phyloP scores from a whole-genome alignment of 37 sponge, comb jelly and placozoan species.

The Beroe forskalii region DNA sequence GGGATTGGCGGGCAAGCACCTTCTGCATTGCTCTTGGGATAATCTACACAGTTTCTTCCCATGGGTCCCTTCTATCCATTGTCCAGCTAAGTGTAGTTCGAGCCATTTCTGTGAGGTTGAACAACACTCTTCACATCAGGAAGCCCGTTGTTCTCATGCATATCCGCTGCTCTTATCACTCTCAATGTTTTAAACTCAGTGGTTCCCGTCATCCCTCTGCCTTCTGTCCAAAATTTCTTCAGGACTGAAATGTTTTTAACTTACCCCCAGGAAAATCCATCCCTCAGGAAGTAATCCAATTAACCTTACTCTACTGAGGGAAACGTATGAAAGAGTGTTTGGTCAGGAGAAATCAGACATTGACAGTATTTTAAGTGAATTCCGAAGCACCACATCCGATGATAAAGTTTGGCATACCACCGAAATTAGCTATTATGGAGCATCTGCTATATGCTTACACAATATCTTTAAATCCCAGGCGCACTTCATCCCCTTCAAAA shows the following conservation, averaged over 20 bases:
- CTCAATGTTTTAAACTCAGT: not conserved
- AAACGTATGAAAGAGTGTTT: too few species aligned
- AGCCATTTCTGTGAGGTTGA: not conserved
- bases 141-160: not conserved
- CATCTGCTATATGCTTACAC: too few species aligned
- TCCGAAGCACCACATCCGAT: too few species aligned
- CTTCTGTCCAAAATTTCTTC: not conserved
- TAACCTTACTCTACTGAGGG: too few species aligned
- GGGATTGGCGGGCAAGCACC: not conserved
- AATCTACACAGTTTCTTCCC: not conserved
- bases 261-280: not conserved
- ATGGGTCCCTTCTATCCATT: not conserved
- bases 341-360: too few species aligned
- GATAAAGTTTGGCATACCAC: too few species aligned
- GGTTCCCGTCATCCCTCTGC: not conserved
- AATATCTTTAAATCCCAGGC: too few species aligned
- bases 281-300: too few species aligned
- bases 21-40: not conserved
- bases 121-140: not conserved
- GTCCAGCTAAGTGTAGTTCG: not conserved
- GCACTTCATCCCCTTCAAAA: too few species aligned
- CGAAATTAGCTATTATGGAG: too few species aligned
- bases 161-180: not conserved
- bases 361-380: too few species aligned
- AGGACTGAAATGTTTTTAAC: not conserved